Evolutionary conservation across 2,888 invertebrate species (phyloP), one percentile per base, ranked within the genome.

Genomic region (Pardosa pseudoannulata): DNA sequence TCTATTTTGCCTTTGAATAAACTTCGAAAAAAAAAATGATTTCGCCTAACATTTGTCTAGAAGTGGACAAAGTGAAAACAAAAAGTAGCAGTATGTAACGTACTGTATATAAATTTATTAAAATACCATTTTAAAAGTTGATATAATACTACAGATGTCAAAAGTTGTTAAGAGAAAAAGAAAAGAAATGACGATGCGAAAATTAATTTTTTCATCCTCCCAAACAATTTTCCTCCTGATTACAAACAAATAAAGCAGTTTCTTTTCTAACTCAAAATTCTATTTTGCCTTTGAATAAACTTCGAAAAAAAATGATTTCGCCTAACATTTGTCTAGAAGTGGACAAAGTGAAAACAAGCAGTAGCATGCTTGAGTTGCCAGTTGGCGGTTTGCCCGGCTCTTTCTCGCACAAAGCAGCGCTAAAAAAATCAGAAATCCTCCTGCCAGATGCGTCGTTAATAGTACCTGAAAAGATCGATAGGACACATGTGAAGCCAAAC

Each of bases 401-500:
- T 78, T 83, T 62, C 56, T 36, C 29, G 41, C 83, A 71, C 76
- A 83, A 78, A 83, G 78, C 28, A 23, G 19, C 32, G 23, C 23
- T 1, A 79, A 32, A 85, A 46, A n/a, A 28, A 64, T 72, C 78
- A 65, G 31, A 83, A 85, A 85, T 85, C 85, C 74, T 79, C 73
- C 16, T 78, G 78, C 78, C 79, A 85, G 85, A 85, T 83, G 79
- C 79, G 85, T 78, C 85, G 79, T 85, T 79, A 85, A 85, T 85
- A 79, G 79, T 79, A 85, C 85, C 85, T 85, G 85, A 62, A 79
- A 73, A 79, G 79, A 85, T 85, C 85, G 85, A 85, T 85, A 56
- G 68, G 71, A 71, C 76, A 70, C 71, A 70, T 65, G 71, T 83
- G 83, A 76, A 82, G 82, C 70, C 67, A 76, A 82, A 78, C 83